Conservation (phyloP, 1,140 invertebrate species). For the Batillaria attramentaria region DNA sequence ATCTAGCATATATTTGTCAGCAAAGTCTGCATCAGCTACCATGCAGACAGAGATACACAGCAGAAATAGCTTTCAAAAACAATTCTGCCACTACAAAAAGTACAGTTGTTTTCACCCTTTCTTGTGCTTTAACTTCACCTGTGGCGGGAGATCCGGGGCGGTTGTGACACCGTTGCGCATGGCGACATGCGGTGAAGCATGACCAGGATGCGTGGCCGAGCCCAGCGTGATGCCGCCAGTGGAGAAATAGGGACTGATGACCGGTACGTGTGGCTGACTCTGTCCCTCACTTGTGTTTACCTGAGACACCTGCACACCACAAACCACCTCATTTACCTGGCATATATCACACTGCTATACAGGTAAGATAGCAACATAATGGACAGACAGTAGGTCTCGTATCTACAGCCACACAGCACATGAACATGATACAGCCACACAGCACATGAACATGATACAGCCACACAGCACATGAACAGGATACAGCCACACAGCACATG, state of each 20-base stretch:
- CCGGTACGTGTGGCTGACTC: slow-evolving; percentile 2
- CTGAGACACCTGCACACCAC: slow-evolving; percentile 17
- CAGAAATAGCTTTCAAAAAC: not conserved
- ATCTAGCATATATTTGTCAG: not conserved
- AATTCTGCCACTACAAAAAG: not conserved
- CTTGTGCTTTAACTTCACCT: not conserved
- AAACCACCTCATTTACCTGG: too few relatives aligned
- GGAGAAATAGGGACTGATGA: slow-evolving; percentile 29
- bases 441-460: too few relatives aligned
- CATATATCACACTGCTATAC: not conserved
- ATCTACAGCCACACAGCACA: too few relatives aligned
- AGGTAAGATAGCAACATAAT: not conserved
- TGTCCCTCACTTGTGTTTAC: too few relatives aligned
- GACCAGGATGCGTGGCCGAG: too few relatives aligned
- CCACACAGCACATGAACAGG: too few relatives aligned
- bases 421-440: too few relatives aligned
- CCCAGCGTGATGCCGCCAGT: not conserved
- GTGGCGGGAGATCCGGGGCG: not conserved
- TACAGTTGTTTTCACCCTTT: not conserved
- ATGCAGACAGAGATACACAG: not conserved
- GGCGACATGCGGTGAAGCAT: not conserved
- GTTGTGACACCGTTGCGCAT: slow-evolving; percentile 19
- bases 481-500: too few relatives aligned
- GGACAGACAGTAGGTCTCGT: slow-evolving; percentile 1
- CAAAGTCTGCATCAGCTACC: not conserved